phyloP scores from a whole-genome alignment of 2,113 vertebrate species.

The Pomatostomus ruficeps region DNA sequence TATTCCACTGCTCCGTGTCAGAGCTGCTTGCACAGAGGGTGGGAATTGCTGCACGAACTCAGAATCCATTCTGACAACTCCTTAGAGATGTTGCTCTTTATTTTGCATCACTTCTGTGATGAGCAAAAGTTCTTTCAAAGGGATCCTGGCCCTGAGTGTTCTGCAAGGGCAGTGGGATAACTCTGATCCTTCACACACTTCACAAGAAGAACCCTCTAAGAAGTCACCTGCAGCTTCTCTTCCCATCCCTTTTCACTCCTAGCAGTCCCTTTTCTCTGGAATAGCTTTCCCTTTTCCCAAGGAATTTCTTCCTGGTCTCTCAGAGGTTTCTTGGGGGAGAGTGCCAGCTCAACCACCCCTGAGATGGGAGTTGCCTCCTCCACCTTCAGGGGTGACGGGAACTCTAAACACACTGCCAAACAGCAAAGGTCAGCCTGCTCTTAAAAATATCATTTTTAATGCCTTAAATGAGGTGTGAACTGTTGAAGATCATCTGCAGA shows the following conservation, averaged over 20 bases:
- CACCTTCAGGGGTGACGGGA: background rate
- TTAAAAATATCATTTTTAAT: background rate
- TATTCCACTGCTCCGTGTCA: background rate
- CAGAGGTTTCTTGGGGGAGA: background rate
- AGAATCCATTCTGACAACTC: background rate
- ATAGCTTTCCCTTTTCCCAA: background rate
- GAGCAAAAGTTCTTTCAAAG: background rate
- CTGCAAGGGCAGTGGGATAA: background rate
- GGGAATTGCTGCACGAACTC: background rate
- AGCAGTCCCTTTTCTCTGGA: background rate
- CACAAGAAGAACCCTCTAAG: background rate
- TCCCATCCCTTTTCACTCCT: background rate
- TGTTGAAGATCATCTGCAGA: background rate
- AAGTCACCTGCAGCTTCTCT: background rate
- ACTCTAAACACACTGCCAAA: background rate
- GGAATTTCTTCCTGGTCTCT: background rate
- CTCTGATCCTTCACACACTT: background rate
- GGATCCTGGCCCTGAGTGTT: background rate
- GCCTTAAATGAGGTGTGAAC: background rate
- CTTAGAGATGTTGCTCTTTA: background rate
- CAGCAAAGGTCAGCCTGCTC: background rate
- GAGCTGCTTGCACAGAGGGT: background rate
- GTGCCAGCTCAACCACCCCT: background rate
- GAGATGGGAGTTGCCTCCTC: background rate
- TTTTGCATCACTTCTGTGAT: background rate